Evolutionary conservation across 35 echinoderm and acorn worm genomes (phyloP).

Genomic region (Hemicentrotus pulcherrimus): DNA sequence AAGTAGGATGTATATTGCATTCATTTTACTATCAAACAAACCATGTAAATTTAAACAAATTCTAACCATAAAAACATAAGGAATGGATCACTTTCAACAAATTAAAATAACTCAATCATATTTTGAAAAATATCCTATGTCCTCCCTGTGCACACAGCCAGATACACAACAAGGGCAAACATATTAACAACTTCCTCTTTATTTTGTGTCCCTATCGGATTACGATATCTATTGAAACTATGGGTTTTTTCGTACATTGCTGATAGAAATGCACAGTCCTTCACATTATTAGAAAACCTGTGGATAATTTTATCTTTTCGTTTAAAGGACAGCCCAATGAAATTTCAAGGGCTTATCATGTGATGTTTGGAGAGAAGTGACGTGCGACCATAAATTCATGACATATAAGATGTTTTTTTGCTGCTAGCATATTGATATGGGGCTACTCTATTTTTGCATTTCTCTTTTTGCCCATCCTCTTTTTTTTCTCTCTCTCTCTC

Average conservation of each 20-base stretch:
- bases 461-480: not conserved
- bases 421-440: not conserved
- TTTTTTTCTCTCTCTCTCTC: not conserved
- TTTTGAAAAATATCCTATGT: constrained; percentile 24
- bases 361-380: not conserved
- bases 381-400: not conserved
- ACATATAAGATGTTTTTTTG: not conserved
- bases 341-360: constrained; percentile 18
- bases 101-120: not conserved
- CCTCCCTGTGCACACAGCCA: not conserved
- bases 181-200: constrained; percentile 21
- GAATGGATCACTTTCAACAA: not conserved
- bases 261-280: constrained; percentile 6
- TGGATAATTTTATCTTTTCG: constrained; percentile 27
- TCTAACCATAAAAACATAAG: not conserved
- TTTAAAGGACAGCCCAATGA: not conserved
- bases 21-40: no score
- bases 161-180: constrained; percentile 24
- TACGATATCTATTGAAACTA: not conserved
- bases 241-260: not conserved
- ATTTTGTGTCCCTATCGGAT: not conserved
- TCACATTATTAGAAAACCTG: constrained; percentile 21
- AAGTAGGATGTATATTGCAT: no score
- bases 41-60: no score
- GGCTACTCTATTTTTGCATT: not conserved